Evolutionary conservation across 2,797 vertebrate genomes (phyloP), one percentile per base, ranked within the genome.

Genomic region (Pantherophis vulpinus): DNA sequence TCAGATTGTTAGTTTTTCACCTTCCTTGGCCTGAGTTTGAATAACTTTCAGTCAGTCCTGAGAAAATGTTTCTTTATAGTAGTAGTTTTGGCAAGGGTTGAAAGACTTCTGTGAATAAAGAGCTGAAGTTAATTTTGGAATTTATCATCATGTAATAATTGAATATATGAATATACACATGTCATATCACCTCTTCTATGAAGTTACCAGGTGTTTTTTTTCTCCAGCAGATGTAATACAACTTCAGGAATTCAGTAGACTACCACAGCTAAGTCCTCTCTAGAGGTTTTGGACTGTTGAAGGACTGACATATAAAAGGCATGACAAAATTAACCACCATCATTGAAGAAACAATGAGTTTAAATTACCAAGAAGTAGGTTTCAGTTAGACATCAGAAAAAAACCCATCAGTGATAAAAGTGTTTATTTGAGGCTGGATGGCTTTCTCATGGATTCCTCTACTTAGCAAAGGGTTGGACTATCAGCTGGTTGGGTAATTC

Each of bases 31-130:
- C 37, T 83, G 37, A 83, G 20, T 83, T 83, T 47, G 74, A 47
- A 83, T 83, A 83, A 47, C 37, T 83, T 83, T 83, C 37, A 79
- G 20, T 47, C 59, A 59, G 37, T 20, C 25, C 86, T 90, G 5
- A 56, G n/a, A 63, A 37, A 70, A 37, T 54, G 58, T 55, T 92
- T 56, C 91, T 88, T 20, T 54, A 70, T 54, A 87, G 12, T 56
- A 70, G 55, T 56, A 70, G 63, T 87, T 58, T 70, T 32, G 18
- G 94, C 91, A 91, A 91, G 2, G 1, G 61, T 94, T 95, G 89
- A 92, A 60, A 90, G 61, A 59, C 88, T 92, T 20, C 70, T 83
- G 37, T 83, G 74, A 83, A 47, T 47, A 83, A 83, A 83, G 3
- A 32, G 8, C 20, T n/a, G 74, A 83, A 47, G 10, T 83, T 83